phyloP scores from a whole-genome alignment of 1,140 invertebrate genomes.

The Hirudo medicinalis region DNA sequence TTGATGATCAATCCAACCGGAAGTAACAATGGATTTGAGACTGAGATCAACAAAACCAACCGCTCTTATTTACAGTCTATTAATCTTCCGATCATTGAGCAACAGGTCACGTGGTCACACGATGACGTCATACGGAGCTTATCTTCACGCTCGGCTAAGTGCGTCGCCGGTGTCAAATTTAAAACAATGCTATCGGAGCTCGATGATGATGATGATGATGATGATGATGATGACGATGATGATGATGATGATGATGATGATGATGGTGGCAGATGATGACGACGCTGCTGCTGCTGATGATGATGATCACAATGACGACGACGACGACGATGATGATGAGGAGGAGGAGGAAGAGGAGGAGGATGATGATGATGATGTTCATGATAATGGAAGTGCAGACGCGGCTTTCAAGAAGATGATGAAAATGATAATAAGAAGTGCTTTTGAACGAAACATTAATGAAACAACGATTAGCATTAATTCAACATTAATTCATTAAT shows the following conservation, averaged over 20 bases:
- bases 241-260: background rate
- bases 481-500: background rate
- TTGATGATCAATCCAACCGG: too few relatives aligned
- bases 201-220: background rate
- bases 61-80: background rate
- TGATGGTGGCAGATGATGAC: background rate
- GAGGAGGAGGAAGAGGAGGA: background rate
- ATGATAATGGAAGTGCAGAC: background rate
- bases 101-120: constrained; percentile 11
- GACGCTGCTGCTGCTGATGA: background rate
- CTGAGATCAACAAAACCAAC: background rate
- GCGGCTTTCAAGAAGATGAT: background rate
- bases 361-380: background rate
- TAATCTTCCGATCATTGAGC: constrained; percentile 1
- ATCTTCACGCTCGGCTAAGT: constrained; percentile 5
- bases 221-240: background rate
- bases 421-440: background rate
- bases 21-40: too few relatives aligned
- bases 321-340: background rate
- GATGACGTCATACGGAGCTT: background rate
- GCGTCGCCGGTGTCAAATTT: constrained; percentile 11
- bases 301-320: background rate
- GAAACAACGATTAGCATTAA: background rate
- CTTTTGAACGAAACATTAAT: background rate
- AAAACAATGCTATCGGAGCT: background rate